Evolutionary conservation across 1,140 invertebrate species (phyloP).

Genomic region (Trichomalopsis sarcophagae): DNA sequence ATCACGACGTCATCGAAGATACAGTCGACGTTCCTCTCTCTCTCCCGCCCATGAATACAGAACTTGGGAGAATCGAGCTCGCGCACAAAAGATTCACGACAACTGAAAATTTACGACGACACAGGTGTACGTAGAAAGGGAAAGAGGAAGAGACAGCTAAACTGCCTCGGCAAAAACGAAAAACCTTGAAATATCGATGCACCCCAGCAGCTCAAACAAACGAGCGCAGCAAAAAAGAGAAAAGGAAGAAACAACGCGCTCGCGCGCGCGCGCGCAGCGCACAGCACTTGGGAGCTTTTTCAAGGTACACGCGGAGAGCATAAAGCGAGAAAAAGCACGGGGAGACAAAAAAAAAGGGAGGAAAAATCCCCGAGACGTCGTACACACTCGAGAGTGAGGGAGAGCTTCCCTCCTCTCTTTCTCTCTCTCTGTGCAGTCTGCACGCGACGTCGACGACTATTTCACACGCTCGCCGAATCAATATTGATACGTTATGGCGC

Average conservation of each 20-base stretch:
- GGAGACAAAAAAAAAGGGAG: neutral
- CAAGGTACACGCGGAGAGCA: neutral
- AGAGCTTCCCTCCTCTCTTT: neutral
- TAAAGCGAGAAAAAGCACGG: neutral
- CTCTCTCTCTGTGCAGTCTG: neutral
- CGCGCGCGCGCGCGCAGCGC: too few species aligned
- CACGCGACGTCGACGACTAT: constrained; percentile 27
- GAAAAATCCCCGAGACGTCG: constrained; percentile 14
- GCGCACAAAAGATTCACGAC: neutral
- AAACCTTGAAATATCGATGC: constrained; percentile 19
- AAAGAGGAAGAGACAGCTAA: neutral
- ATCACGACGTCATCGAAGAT: neutral
- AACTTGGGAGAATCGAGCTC: neutral
- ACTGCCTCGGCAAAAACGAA: neutral
- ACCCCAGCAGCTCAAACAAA: neutral
- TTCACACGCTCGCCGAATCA: constrained; percentile 59
- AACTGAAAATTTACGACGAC: constrained; percentile 1
- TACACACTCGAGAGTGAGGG: neutral
- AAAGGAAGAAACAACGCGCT: neutral
- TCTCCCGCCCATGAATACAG: neutral
- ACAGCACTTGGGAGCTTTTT: neutral
- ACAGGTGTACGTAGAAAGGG: too few species aligned
- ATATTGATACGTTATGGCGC: constrained; percentile 58
- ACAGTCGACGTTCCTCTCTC: neutral
- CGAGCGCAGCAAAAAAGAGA: neutral